These are phyloP conservation scores for Fulmarus glacialis DNA, from an alignment of 2,113 vertebrate species.

Conservation along the genomic window DNA sequence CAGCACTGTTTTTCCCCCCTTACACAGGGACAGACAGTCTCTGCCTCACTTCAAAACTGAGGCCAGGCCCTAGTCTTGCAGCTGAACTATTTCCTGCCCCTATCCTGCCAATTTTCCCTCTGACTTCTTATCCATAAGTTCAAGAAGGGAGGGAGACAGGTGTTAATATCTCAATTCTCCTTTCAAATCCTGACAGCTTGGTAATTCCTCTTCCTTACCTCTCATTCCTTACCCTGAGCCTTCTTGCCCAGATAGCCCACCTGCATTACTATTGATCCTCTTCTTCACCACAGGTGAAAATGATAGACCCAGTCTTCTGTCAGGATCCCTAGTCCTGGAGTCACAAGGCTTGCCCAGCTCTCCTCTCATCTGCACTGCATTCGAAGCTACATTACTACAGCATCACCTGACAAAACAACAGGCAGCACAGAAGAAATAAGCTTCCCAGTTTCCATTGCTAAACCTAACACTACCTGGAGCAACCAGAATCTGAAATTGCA, in stretches of 20 bases:
- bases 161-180: background rate
- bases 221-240: background rate
- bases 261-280: background rate
- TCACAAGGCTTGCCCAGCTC: background rate
- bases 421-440: background rate
- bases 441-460: background rate
- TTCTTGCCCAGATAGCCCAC: background rate
- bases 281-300: rapidly evolving
- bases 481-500: background rate
- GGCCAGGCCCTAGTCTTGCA: background rate
- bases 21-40: rapidly evolving
- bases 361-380: background rate
- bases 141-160: background rate
- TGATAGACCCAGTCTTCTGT: rapidly evolving
- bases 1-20: background rate
- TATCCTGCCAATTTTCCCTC: rapidly evolving
- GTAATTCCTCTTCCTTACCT: background rate
- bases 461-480: background rate
- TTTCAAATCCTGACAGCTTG: background rate
- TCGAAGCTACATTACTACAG: background rate
- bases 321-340: background rate
- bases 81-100: background rate
- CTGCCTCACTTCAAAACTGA: background rate
- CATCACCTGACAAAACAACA: background rate
- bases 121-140: background rate